Conservation (phyloP, 2,113 vertebrate species). For the Aythya baeri region DNA sequence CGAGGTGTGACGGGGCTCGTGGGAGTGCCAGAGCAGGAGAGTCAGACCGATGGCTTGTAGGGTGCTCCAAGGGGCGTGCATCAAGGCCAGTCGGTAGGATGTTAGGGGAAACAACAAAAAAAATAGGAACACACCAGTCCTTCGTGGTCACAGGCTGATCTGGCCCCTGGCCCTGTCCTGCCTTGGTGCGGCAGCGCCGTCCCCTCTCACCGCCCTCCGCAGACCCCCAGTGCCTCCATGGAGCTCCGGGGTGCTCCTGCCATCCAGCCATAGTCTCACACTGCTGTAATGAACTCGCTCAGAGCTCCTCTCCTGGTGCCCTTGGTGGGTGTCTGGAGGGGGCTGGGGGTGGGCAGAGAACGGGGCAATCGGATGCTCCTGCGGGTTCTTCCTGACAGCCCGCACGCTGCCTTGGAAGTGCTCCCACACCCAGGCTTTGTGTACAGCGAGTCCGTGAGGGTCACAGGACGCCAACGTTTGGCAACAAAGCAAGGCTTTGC, state of each 20-base stretch:
- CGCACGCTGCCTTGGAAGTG: background rate
- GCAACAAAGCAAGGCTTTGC: slow-evolving; percentile 7
- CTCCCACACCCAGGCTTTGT: slow-evolving; percentile 7
- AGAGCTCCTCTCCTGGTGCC: background rate
- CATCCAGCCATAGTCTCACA: no score
- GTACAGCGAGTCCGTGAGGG: background rate
- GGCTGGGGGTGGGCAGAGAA: background rate
- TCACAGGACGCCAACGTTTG: background rate
- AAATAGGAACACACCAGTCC: background rate
- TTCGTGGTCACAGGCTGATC: background rate
- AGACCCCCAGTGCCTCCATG: background rate
- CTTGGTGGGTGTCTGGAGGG: background rate
- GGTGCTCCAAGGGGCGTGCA: background rate
- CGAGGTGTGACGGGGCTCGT: background rate
- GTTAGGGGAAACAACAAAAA: background rate
- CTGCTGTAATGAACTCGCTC: background rate
- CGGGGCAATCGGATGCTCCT: background rate
- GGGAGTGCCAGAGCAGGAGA: background rate
- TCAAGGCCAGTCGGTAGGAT: background rate
- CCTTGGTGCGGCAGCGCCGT: background rate
- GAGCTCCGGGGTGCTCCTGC: no score
- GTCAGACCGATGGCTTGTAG: background rate
- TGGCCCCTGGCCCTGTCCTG: background rate
- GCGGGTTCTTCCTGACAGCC: background rate
- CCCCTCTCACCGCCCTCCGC: background rate